Base-by-base conservation (phyloP, 2,113 vertebrate genomes). In the Oophaga pumilio region DNA sequence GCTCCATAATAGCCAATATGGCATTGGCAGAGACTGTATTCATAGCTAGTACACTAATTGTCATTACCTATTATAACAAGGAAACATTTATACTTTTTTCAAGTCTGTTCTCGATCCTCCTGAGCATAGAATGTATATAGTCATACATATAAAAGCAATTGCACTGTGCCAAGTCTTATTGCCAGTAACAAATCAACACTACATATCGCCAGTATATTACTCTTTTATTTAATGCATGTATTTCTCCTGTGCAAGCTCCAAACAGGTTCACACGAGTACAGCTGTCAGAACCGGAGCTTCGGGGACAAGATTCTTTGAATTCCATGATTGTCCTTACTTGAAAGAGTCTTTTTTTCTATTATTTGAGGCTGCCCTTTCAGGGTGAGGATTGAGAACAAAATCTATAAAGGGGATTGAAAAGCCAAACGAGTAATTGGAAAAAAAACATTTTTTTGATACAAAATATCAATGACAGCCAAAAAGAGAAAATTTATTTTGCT, bases 301-400 rank as follows among this genome's bases (percentile, higher is more conserved):
- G 20, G 33, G 20, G 56, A 69, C 13, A 69, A 69, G 28, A 84
- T 84, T 69, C 49, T 22, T 71, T 69, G 64, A 83, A 83, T 71
- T 84, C 66, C 64, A 28, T n/a, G n/a, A 26, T 71, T 71, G 66
- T 71, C 50, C 9, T 68, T 71, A 71, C 62, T 71, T 83, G 50
- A 69, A 53, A 53, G 14, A 53, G 6, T 43, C 14, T 43, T 10
- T 80, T 62, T 62, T 62, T 62, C 0, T 4, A 24, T 52, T 50
- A 49, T 43, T 20, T 18, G 49, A 20, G 6, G 33, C 8, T 5
- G 12, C 12, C 80, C 10, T 50, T 33, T 84, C 5, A 33, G 53
- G 62, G 64, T 26, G 56, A 24, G 64, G 33, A 56, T 71, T 15
- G 26, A n/a, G 82, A 84, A 84, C 66, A 84, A 84, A 69, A 71